phyloP scores from a whole-genome alignment of 2,888 invertebrate genomes.

The Elysia crispata region DNA sequence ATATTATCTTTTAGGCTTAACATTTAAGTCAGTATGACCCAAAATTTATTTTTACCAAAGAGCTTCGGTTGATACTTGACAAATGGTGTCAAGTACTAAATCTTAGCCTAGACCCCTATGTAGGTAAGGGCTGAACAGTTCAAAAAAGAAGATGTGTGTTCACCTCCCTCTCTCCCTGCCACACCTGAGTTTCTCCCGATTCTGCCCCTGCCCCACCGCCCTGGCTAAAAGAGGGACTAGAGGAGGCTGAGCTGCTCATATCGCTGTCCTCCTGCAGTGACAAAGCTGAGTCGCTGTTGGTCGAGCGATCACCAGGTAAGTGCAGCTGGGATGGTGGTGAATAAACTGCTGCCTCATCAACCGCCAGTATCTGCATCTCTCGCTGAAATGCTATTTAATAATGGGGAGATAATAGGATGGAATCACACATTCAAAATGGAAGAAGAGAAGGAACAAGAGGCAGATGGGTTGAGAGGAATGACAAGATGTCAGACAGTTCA shows the following conservation, averaged over 20 bases:
- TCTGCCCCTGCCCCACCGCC: slow-evolving; percentile 45
- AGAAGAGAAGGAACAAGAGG: too few relatives aligned
- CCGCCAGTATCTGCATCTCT: slow-evolving; percentile 74
- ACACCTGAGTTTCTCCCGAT: slow-evolving; percentile 46
- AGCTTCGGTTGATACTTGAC: too few relatives aligned
- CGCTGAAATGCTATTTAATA: slow-evolving; percentile 62
- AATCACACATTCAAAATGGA: too few relatives aligned
- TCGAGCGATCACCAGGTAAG: slow-evolving; percentile 83
- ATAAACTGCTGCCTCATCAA: slow-evolving; percentile 82
- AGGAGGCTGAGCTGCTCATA: slow-evolving; percentile 69
- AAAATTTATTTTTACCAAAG: too few relatives aligned
- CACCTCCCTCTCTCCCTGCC: slow-evolving; percentile 48
- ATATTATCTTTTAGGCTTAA: too few relatives aligned
- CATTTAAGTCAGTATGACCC: too few relatives aligned
- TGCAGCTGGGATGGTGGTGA: slow-evolving; percentile 93
- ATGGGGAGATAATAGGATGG: not conserved
- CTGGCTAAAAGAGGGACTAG: slow-evolving; percentile 65
- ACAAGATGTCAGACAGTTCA: too few relatives aligned
- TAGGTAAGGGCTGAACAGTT: too few relatives aligned
- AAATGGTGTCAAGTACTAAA: too few relatives aligned
- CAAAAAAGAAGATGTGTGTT: not conserved
- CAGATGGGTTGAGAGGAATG: too few relatives aligned
- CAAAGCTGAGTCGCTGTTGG: slow-evolving; percentile 76
- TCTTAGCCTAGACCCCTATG: too few relatives aligned
- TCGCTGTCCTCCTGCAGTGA: slow-evolving; percentile 74